Conservation (phyloP, 2,113 vertebrate species). For the Columba janthina region DNA sequence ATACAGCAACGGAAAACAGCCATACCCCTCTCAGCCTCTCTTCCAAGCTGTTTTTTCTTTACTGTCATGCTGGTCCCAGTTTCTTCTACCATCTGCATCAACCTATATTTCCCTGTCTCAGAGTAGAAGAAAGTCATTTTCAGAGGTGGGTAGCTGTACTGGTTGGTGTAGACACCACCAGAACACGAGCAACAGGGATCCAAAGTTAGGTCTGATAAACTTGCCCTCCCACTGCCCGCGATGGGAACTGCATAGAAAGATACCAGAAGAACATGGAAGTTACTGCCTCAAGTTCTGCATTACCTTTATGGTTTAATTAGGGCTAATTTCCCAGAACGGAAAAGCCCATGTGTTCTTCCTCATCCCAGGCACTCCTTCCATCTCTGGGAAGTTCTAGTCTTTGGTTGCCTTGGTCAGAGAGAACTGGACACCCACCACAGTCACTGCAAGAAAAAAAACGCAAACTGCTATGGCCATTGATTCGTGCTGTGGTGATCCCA, state of each 20-base stretch:
- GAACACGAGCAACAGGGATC: too few relatives aligned
- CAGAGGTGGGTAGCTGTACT: not conserved
- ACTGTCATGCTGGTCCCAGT: accelerated
- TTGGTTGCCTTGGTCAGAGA: not conserved
- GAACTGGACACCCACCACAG: too few relatives aligned
- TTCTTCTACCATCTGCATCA: not conserved
- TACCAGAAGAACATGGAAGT: not conserved
- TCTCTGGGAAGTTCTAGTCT: not conserved
- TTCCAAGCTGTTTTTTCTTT: not conserved
- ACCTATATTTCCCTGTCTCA: too few relatives aligned
- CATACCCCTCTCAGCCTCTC: accelerated
- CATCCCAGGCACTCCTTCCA: not conserved
- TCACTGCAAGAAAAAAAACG: not conserved
- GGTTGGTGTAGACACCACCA: accelerated
- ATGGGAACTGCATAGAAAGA: not conserved
- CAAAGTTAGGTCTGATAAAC: not conserved
- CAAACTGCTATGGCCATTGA: not conserved
- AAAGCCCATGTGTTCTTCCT: not conserved
- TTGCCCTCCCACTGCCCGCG: accelerated
- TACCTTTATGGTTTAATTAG: too few relatives aligned
- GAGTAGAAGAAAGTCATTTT: not conserved
- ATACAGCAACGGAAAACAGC: not conserved
- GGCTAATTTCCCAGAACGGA: not conserved
- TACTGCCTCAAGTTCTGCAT: accelerated
- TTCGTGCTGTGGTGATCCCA: not conserved